A percentile compares a stretch with the other conserved stretches of the same genome.
Evolutionary conservation across 2,113 vertebrate genomes (phyloP).

Genomic region (Oceanites oceanicus): DNA sequence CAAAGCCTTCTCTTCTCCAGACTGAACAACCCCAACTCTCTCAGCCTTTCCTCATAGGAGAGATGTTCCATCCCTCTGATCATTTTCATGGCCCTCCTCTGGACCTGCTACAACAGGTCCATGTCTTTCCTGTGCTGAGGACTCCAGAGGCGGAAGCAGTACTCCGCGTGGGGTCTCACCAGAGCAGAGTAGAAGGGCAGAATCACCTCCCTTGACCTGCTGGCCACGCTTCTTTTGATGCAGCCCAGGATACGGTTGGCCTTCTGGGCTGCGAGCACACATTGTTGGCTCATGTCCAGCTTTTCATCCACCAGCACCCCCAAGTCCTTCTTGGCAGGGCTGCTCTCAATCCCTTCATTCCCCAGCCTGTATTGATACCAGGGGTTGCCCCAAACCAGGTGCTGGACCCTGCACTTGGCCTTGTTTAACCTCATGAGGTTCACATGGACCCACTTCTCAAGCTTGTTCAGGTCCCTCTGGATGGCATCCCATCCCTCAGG

Average conservation of each 20-base stretch:
- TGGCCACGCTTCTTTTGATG: background rate
- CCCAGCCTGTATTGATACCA: background rate
- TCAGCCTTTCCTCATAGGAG: background rate
- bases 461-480: background rate
- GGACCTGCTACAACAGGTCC: background rate
- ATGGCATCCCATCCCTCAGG: background rate
- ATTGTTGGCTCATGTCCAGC: no score
- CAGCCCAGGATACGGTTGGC: rapidly evolving
- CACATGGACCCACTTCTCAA: background rate
- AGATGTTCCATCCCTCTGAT: background rate
- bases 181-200: background rate
- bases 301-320: background rate
- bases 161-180: background rate
- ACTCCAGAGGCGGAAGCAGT: background rate
- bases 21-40: background rate
- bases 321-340: background rate
- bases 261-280: background rate
- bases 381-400: rapidly evolving
- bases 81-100: background rate
- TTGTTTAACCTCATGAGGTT: background rate
- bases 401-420: background rate
- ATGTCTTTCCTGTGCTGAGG: background rate
- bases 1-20: background rate
- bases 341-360: background rate
- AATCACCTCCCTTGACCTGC: background rate